Evolutionary conservation across 2,888 invertebrate genomes (phyloP).

Genomic region (Agelastica alni): DNA sequence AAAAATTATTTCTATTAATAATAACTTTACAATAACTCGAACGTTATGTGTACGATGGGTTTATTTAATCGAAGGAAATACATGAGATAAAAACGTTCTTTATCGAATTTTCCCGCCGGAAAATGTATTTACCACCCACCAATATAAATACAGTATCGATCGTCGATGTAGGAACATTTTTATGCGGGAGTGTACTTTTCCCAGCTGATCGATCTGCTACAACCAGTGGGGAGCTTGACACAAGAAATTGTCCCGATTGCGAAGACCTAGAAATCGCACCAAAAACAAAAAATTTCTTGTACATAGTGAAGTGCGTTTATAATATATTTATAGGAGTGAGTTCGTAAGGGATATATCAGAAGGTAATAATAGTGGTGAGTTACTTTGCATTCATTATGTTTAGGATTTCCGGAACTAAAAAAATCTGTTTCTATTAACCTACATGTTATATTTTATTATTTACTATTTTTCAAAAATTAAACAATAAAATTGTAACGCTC

Average conservation of each 20-base stretch:
- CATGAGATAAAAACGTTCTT: background rate
- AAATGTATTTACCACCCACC: constrained; percentile 24
- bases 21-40: too few relatives aligned
- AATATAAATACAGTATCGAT: constrained; percentile 40
- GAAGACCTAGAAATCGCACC: constrained; percentile 15
- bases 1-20: too few relatives aligned
- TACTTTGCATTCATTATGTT: too few relatives aligned
- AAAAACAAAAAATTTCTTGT: constrained; percentile 15
- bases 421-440: too few relatives aligned
- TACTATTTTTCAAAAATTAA: too few relatives aligned
- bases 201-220: constrained; percentile 53
- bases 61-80: too few relatives aligned
- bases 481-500: too few relatives aligned
- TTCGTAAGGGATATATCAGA: background rate
- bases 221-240: constrained; percentile 38
- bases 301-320: constrained; percentile 15
- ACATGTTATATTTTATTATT: too few relatives aligned
- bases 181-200: constrained; percentile 45
- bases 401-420: too few relatives aligned
- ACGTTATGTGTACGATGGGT: too few relatives aligned
- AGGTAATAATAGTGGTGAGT: background rate
- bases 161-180: constrained; percentile 32
- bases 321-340: background rate
- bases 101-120: constrained; percentile 29
- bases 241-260: constrained; percentile 18